These are phyloP conservation scores for Eristalis arbustorum DNA, from an alignment of 2,888 invertebrate species.

Conservation along the genomic window DNA sequence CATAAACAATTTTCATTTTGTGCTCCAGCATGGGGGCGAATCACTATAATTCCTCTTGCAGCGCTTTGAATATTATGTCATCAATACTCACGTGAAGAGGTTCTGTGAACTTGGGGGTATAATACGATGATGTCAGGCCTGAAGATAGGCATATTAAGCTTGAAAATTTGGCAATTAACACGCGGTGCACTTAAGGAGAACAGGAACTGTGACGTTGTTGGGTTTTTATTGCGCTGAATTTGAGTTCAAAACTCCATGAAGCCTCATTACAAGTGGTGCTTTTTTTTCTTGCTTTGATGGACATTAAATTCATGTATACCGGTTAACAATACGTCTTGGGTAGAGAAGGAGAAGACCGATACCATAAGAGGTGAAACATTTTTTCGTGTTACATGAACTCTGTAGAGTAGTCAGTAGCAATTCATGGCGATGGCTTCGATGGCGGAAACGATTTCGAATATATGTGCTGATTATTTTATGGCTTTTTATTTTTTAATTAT, in stretches of 20 bases:
- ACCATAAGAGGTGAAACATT: background rate
- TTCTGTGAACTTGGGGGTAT: constrained; percentile 9
- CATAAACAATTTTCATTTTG: background rate
- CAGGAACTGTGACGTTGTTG: constrained; percentile 36
- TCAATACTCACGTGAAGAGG: constrained; percentile 31
- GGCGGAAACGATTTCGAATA: background rate
- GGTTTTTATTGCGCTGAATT: background rate
- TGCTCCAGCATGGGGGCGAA: background rate
- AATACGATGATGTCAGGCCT: constrained; percentile 14
- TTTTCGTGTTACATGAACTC: background rate
- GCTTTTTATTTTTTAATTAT: too few relatives aligned
- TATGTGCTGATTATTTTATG: background rate
- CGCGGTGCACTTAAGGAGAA: constrained; percentile 8
- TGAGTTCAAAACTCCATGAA: background rate
- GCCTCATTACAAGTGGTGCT: background rate
- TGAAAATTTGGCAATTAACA: background rate
- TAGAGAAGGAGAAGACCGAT: too few relatives aligned
- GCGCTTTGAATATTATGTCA: constrained; percentile 37
- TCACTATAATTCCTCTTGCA: background rate
- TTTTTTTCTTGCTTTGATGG: background rate
- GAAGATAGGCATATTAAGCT: background rate
- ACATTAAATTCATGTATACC: too few relatives aligned
- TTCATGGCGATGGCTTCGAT: too few relatives aligned
- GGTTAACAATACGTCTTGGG: background rate
- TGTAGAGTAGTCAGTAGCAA: background rate